These are phyloP conservation scores for Onthophagus taurus DNA, from an alignment of 1,140 invertebrate genomes.

Conservation along the genomic window DNA sequence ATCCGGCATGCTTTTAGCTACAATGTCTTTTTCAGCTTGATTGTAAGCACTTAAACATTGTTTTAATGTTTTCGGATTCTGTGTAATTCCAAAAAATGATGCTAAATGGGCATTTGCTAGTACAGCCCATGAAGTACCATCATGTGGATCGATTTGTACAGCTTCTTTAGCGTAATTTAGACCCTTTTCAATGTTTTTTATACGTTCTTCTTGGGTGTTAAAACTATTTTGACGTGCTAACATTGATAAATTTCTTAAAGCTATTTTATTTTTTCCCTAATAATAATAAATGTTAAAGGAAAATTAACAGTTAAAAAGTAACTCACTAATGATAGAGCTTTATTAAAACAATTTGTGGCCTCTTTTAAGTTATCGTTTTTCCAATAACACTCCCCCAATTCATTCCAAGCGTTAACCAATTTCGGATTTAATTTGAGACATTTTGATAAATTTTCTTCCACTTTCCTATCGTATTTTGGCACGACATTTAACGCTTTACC, in stretches of 20 bases:
- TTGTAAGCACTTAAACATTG: constrained; percentile 71
- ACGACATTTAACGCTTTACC: constrained; percentile 69
- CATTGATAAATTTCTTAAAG: constrained; percentile 76
- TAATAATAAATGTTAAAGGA: not conserved
- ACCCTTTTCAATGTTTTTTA: constrained; percentile 59
- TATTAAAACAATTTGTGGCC: constrained; percentile 77
- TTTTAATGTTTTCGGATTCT: constrained; percentile 63
- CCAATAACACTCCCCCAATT: constrained; percentile 83
- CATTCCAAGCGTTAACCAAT: constrained; percentile 78
- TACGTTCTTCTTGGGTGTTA: constrained; percentile 45
- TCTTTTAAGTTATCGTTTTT: constrained; percentile 74
- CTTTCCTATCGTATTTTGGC: constrained; percentile 56
- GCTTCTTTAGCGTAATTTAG: constrained; percentile 77
- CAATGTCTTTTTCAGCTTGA: constrained; percentile 69
- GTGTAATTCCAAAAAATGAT: constrained; percentile 65
- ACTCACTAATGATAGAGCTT: constrained; percentile 69
- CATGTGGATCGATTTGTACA: constrained; percentile 66
- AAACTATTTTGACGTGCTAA: constrained; percentile 59
- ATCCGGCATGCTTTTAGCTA: constrained; percentile 65
- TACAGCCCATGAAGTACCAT: constrained; percentile 78
- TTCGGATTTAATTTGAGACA: constrained; percentile 79
- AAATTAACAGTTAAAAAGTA: not conserved
- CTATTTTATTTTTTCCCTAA: constrained; percentile 68
- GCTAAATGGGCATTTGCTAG: constrained; percentile 80
- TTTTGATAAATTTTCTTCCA: constrained; percentile 66